Base-by-base conservation (phyloP, 1,140 invertebrate genomes). In the Plodia interpunctella region DNA sequence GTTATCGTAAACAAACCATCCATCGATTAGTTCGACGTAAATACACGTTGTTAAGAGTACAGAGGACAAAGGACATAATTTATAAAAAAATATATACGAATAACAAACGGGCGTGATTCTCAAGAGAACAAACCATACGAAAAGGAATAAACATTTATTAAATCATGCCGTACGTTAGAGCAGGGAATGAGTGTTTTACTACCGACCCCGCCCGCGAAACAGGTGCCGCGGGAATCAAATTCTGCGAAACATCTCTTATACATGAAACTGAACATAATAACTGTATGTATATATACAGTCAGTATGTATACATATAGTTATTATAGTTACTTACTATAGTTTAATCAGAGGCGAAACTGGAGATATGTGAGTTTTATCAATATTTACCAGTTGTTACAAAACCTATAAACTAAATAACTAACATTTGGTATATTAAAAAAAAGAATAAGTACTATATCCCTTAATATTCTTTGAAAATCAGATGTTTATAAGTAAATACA, bases 111-210 rank as follows among this genome's bases (percentile, higher is more conserved):
- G 38, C 1, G 38, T 44, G 15, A 3, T 15, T 44, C 38, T 44
- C 38, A 44, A 17, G 38, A 17, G 38, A 44, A 44, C 38, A n/a
- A 44, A 6, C 38, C 52, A 51, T 55, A 59, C 50, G 30, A 49
- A 57, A 57, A 60, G 55, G 44, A 61, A 65, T 58, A 55, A 59
- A 62, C 52, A 62, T 66, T 66, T 62, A 66, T 66, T 66, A 62
- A 66, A 66, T 66, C 64, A 66, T 66, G 57, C 32, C 60, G 59
- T 53, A 59, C 59, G 57, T 57, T 38, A 55, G 55, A 60, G 54
- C 35, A 20, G 50, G 64, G 49, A 62, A 59, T 62, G 64, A 62
- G 60, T 66, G 57, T 66, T 66, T 66, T 59, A 66, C 56, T 66
- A 54, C 63, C 51, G 44, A 58, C 52, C 63, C 55, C n/a, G 28